Base-by-base conservation (phyloP, 1,140 invertebrate genomes). In the Parasteatoda tepidariorum region DNA sequence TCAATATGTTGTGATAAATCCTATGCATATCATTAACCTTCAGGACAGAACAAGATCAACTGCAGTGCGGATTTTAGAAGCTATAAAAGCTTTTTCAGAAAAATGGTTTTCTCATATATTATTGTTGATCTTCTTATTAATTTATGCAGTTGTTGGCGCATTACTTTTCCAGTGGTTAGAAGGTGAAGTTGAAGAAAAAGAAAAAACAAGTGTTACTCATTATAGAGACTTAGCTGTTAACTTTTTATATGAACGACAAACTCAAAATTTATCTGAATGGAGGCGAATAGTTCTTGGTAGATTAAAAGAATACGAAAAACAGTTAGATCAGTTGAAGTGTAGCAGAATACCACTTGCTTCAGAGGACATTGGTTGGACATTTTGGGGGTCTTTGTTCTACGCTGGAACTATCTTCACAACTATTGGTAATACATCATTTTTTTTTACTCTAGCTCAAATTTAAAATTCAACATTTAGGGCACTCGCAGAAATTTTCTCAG, bases 401-500 rank as follows among this genome's bases (percentile, higher is more conserved):
- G 96, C 95, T 88, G 90, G 97, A 86, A 97, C 96, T 71, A 92
- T 98, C 84, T 92, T 97, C 85, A 97, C 97, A 18, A 98, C 97
- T 26, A 98, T 98, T 90, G 97, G 96, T 97, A 85, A 86, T 92
- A 33, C 4, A 26, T 9, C 7, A 18, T 9, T 48, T 18, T 48
- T 48, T 18, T n/a, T 48, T 48, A 48, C 18, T 18, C 41, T 48
- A 18, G 41, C 41, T 7, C 41, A 48, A 9, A 18, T 48, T 48
- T 48, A 48, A n/a, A n/a, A n/a, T n/a, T n/a, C n/a, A n/a, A n/a
- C n/a, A n/a, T n/a, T n/a, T n/a, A n/a, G n/a, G n/a, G n/a, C n/a
- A n/a, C n/a, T n/a, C n/a, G n/a, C n/a, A n/a, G n/a, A n/a, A n/a
- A n/a, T n/a, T n/a, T n/a, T n/a, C n/a, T n/a, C n/a, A n/a, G n/a